Conservation (phyloP, 2,888 invertebrate genomes). For the Ceratothoa steindachneri region DNA sequence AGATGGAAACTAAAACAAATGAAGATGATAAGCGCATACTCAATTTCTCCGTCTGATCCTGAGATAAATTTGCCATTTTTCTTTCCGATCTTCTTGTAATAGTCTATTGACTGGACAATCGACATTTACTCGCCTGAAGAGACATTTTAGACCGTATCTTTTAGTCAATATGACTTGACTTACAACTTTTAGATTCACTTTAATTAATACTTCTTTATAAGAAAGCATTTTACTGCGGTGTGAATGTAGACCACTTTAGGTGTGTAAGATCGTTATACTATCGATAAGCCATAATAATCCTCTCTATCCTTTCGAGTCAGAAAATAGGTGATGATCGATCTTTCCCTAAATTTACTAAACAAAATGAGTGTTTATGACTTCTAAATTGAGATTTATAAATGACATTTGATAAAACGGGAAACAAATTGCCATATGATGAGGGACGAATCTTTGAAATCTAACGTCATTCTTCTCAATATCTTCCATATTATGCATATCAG, state of each 20-base stretch:
- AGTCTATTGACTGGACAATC: constrained; percentile 7
- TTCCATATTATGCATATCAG: too few species aligned
- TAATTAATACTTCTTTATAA: too few species aligned
- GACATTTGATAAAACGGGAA: neutral
- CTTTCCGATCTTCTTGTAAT: constrained; percentile 18
- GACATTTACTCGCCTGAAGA: neutral
- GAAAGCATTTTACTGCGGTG: too few species aligned
- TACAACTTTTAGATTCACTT: too few species aligned
- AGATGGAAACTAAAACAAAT: constrained; percentile 39
- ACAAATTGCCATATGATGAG: constrained; percentile 7
- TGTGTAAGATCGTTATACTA: too few species aligned
- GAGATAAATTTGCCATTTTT: constrained; percentile 37
- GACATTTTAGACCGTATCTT: too few species aligned
- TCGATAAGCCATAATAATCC: constrained; percentile 1
- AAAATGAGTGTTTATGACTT: constrained; percentile 5
- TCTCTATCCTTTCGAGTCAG: neutral
- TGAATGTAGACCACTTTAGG: too few species aligned
- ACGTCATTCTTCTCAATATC: neutral
- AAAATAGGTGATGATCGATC: neutral
- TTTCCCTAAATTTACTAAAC: neutral
- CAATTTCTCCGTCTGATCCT: constrained; percentile 30
- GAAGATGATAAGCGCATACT: constrained; percentile 23
- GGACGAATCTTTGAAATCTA: neutral
- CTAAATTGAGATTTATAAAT: constrained; percentile 3
- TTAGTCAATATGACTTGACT: too few species aligned